A percentile compares a stretch with the other conserved stretches of the same genome.
These are phyloP conservation scores for Heliconius erato DNA, from an alignment of 2,888 invertebrate genomes.

Conservation along the genomic window DNA sequence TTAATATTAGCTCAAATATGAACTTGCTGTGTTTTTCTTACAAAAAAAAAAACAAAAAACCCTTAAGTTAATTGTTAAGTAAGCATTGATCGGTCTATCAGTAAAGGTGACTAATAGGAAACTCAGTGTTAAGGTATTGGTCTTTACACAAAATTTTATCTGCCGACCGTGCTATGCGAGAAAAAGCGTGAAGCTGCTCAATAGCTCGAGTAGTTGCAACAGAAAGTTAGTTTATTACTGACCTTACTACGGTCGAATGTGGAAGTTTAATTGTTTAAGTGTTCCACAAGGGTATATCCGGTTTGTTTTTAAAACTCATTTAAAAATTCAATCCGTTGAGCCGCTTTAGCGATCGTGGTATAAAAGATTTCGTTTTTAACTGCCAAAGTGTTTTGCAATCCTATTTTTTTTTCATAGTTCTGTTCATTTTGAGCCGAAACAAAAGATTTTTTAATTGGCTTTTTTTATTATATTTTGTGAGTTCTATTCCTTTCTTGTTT, in stretches of 20 bases:
- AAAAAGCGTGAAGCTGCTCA: background rate
- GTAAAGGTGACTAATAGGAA: background rate
- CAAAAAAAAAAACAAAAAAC: too few species aligned
- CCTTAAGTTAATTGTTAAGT: too few species aligned
- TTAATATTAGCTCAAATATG: too few species aligned
- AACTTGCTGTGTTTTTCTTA: too few species aligned
- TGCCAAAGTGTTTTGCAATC: constrained; percentile 17
- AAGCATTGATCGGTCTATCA: too few species aligned
- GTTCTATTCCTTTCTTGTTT: background rate
- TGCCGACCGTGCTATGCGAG: background rate
- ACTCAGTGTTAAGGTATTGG: background rate
- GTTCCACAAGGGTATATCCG: constrained; percentile 36
- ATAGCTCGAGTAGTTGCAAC: constrained; percentile 4
- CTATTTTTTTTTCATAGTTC: constrained; percentile 21
- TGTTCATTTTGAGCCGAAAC: constrained; percentile 13
- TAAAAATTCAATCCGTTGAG: constrained; percentile 31
- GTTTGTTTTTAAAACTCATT: constrained; percentile 39
- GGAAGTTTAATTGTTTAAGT: constrained; percentile 57
- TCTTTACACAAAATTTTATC: background rate
- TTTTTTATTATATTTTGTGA: background rate
- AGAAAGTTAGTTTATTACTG: constrained; percentile 34
- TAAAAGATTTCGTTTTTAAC: constrained; percentile 27
- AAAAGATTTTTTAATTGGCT: constrained; percentile 20
- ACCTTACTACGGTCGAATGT: constrained; percentile 51
- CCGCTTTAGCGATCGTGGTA: constrained; percentile 15